Percentiles rank a stretch among this genome's conserved stretches.
These are phyloP conservation scores for Cancer borealis DNA, from an alignment of 2,888 invertebrate genomes.

Conservation along the genomic window DNA sequence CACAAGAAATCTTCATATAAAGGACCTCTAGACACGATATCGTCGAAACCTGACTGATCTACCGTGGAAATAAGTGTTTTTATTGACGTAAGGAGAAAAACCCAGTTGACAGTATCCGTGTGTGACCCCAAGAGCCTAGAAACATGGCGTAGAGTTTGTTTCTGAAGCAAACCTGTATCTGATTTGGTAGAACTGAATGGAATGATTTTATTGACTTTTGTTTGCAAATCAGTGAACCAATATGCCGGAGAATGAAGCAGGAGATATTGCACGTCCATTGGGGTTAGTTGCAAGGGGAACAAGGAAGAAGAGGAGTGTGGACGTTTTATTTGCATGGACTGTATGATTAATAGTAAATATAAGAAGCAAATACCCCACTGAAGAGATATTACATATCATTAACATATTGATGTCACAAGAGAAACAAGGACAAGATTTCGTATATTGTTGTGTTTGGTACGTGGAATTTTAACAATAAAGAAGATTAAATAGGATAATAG, in stretches of 20 bases:
- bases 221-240: constrained; percentile 53
- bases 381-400: constrained; percentile 69
- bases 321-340: constrained; percentile 69
- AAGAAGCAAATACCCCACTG: constrained; percentile 52
- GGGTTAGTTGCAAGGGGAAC: constrained; percentile 69
- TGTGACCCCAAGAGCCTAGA: constrained; percentile 41
- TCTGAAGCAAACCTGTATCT: background rate
- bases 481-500: constrained; percentile 48
- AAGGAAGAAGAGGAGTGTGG: constrained; percentile 71
- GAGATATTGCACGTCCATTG: constrained; percentile 62
- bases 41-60: constrained; percentile 69
- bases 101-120: constrained; percentile 42
- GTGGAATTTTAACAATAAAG: constrained; percentile 60
- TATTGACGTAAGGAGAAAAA: constrained; percentile 21
- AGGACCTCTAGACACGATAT: constrained; percentile 68
- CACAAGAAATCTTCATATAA: constrained; percentile 67
- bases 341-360: constrained; percentile 69
- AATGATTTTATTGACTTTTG: constrained; percentile 61
- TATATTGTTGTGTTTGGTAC: constrained; percentile 61
- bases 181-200: constrained; percentile 46
- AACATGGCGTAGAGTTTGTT: constrained; percentile 51
- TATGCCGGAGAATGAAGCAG: constrained; percentile 71
- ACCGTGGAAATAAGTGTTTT: constrained; percentile 22
- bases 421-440: constrained; percentile 51
- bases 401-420: constrained; percentile 31